phyloP scores from a whole-genome alignment of 2,888 invertebrate genomes.

The Ditula angustiorana region DNA sequence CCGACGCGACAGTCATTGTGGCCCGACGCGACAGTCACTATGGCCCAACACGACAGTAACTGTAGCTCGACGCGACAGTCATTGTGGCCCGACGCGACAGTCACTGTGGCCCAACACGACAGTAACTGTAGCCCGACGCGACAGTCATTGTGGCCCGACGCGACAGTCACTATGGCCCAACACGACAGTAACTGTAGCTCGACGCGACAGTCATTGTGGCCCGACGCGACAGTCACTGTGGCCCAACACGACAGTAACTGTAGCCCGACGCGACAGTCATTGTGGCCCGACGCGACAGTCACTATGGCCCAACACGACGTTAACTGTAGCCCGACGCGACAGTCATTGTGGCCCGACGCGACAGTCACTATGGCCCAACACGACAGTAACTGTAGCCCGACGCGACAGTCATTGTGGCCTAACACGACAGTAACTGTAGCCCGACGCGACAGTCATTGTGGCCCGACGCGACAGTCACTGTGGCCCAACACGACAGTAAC shows the following conservation, averaged over 20 bases:
- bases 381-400: conserved; percentile 55
- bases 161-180: not conserved
- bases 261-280: conserved; percentile 68
- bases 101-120: not conserved
- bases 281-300: too few relatives aligned
- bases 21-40: too few relatives aligned
- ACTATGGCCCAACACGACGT: not conserved
- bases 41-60: conserved; percentile 41
- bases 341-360: too few relatives aligned
- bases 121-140: conserved; percentile 62
- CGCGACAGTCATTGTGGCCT: conserved; percentile 50
- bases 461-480: too few relatives aligned
- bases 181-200: conserved; percentile 51
- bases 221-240: too few relatives aligned
- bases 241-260: conserved; percentile 42
- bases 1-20: too few relatives aligned
- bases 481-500: conserved; percentile 41
- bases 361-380: not conserved
- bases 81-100: too few relatives aligned
- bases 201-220: too few relatives aligned
- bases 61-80: conserved; percentile 65
- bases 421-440: conserved; percentile 48
- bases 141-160: too few relatives aligned
- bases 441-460: too few relatives aligned
- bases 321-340: conserved; percentile 64